These are phyloP conservation scores for Mycalesis mineus DNA, from an alignment of 2,888 invertebrate genomes.

Conservation along the genomic window DNA sequence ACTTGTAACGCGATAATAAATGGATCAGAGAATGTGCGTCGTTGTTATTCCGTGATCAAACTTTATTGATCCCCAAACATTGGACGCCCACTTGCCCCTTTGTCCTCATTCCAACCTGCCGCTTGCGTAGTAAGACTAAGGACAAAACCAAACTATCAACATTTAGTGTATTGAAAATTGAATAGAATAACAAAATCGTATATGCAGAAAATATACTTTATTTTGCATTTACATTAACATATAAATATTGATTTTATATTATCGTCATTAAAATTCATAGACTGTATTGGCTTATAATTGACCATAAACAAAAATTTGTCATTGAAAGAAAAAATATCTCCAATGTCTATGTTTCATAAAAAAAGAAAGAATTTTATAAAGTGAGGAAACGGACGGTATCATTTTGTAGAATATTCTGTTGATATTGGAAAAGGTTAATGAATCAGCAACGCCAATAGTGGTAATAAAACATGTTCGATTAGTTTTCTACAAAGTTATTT, in stretches of 20 bases:
- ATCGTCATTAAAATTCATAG: too few relatives aligned
- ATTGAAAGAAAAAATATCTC: conserved; percentile 10
- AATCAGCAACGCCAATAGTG: conserved; percentile 61
- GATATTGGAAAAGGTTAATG: conserved; percentile 51
- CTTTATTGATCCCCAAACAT: not conserved
- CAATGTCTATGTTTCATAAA: conserved; percentile 44
- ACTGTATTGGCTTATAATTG: not conserved
- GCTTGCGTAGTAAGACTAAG: conserved; percentile 4
- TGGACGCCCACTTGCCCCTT: not conserved
- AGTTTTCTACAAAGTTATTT: conserved; percentile 56
- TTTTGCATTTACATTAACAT: too few relatives aligned
- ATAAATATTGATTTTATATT: too few relatives aligned
- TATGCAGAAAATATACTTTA: too few relatives aligned
- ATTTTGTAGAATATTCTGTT: conserved; percentile 62
- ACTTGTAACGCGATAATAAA: not conserved
- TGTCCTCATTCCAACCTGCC: not conserved
- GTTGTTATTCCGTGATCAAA: not conserved
- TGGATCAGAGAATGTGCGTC: conserved; percentile 1
- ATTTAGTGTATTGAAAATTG: not conserved
- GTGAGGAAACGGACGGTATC: conserved; percentile 56
- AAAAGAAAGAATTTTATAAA: conserved; percentile 50
- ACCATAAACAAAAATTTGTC: conserved; percentile 20
- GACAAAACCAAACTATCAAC: conserved; percentile 5
- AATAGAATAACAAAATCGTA: too few relatives aligned
- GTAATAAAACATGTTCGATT: conserved; percentile 67